Conservation (phyloP, 2,888 invertebrate species). For the Cheilosia pagana region DNA sequence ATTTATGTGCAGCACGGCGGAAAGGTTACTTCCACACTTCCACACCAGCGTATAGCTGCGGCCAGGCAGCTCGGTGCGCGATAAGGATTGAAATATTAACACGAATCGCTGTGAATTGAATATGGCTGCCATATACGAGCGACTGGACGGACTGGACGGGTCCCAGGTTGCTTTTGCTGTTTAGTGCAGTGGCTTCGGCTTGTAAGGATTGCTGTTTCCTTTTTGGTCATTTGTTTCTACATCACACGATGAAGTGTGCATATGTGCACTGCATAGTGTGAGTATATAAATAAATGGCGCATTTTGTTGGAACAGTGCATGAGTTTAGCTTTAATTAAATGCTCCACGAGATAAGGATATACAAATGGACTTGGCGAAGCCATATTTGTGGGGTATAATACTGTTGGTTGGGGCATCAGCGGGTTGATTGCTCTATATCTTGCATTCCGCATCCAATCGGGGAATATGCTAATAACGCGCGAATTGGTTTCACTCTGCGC, state of each 20-base stretch:
- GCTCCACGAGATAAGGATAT: slow-evolving; percentile 69
- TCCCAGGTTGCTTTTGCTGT: background rate
- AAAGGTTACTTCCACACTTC: slow-evolving; percentile 74
- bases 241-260: background rate
- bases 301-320: slow-evolving; percentile 66
- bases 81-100: slow-evolving; percentile 77
- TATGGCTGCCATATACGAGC: slow-evolving; percentile 68
- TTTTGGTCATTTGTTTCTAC: slow-evolving; percentile 66
- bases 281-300: slow-evolving; percentile 69
- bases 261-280: slow-evolving; percentile 10
- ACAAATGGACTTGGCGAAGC: slow-evolving; percentile 50
- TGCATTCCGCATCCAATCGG: background rate
- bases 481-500: background rate
- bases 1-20: slow-evolving; percentile 74
- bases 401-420: slow-evolving; percentile 9
- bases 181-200: slow-evolving; percentile 8
- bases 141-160: background rate
- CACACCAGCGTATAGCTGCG: slow-evolving; percentile 50
- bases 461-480: slow-evolving; percentile 2
- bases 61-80: slow-evolving; percentile 73
- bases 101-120: slow-evolving; percentile 74
- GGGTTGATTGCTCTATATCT: slow-evolving; percentile 41
- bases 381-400: slow-evolving; percentile 38
- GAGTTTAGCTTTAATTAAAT: slow-evolving; percentile 75
- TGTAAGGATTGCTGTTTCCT: slow-evolving; percentile 68